These are phyloP conservation scores for Donacobius atricapilla DNA, from an alignment of 2,113 vertebrate species.

Conservation along the genomic window DNA sequence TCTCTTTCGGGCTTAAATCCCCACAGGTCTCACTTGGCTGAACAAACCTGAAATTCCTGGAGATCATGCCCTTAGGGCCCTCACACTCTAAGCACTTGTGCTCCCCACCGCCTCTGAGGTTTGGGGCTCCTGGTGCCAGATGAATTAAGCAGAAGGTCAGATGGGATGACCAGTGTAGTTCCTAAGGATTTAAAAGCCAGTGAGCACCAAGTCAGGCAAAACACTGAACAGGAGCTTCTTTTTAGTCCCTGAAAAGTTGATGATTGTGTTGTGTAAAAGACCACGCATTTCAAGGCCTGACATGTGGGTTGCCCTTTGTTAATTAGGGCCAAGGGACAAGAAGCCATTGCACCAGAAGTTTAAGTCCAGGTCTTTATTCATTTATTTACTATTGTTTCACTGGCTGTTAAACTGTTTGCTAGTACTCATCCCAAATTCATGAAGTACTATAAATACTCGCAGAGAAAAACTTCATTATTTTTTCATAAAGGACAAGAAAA, in stretches of 20 bases:
- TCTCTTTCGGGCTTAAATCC: not conserved
- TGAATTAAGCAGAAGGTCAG: not conserved
- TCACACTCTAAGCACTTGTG: not conserved
- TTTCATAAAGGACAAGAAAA: slow-evolving; percentile 40
- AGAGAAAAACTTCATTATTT: slow-evolving; percentile 37
- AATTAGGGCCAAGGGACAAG: not conserved
- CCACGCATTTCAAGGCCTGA: not conserved
- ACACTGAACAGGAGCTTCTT: not conserved
- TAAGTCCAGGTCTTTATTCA: not conserved
- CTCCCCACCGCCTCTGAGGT: not conserved
- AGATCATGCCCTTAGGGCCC: not conserved
- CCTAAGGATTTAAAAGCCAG: not conserved
- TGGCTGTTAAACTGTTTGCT: slow-evolving; percentile 32
- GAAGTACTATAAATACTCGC: slow-evolving; percentile 46
- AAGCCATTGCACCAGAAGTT: not conserved
- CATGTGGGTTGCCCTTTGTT: not conserved
- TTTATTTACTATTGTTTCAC: slow-evolving; percentile 28
- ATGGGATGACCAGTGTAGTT: not conserved
- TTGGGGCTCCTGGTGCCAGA: not conserved
- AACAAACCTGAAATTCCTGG: not conserved
- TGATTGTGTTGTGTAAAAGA: not conserved
- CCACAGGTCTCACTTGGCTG: not conserved
- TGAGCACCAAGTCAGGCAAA: not conserved
- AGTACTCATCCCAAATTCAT: slow-evolving; percentile 55
- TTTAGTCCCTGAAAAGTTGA: not conserved